phyloP scores from a whole-genome alignment of 2,888 invertebrate genomes.

The Toxonevra muliebris region DNA sequence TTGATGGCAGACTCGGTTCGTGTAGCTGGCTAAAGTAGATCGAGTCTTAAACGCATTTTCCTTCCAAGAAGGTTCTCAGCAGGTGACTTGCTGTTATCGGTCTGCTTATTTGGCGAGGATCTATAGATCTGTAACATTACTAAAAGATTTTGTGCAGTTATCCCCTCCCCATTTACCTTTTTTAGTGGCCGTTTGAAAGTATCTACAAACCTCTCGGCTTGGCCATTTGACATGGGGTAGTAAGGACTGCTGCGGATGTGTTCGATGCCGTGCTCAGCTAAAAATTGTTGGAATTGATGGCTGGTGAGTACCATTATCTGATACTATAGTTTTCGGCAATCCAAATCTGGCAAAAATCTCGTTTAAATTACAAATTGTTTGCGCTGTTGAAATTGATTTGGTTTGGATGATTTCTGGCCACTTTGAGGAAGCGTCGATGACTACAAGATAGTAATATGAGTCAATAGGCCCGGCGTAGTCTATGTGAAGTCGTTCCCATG shows the following conservation, averaged over 20 bases:
- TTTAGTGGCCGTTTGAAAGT: no score
- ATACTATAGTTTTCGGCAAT: no score
- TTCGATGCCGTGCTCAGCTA: no score
- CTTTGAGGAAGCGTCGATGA: conserved; percentile 61
- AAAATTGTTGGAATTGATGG: no score
- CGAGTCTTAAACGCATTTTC: conserved; percentile 33
- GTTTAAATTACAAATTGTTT: conserved; percentile 29
- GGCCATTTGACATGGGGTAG: no score
- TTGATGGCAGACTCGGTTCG: neutral
- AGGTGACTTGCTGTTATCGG: conserved; percentile 33
- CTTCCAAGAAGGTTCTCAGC: conserved; percentile 38
- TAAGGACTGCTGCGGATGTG: no score
- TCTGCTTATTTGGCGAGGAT: conserved; percentile 36
- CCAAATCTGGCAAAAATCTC: conserved; percentile 36
- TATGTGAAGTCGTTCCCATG: conserved; percentile 36
- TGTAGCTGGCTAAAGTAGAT: conserved; percentile 34
- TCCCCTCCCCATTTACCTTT: no score
- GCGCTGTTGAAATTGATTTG: conserved; percentile 35
- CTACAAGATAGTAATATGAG: conserved; percentile 46
- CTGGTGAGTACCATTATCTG: no score
- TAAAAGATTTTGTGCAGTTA: no score
- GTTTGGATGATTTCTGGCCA: conserved; percentile 57
- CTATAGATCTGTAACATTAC: no score
- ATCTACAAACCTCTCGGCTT: no score
- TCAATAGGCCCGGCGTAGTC: conserved; percentile 19